Percentiles rank a stretch among this genome's conserved stretches.
phyloP scores from a whole-genome alignment of 2,888 invertebrate genomes.

The Noctua comes region DNA sequence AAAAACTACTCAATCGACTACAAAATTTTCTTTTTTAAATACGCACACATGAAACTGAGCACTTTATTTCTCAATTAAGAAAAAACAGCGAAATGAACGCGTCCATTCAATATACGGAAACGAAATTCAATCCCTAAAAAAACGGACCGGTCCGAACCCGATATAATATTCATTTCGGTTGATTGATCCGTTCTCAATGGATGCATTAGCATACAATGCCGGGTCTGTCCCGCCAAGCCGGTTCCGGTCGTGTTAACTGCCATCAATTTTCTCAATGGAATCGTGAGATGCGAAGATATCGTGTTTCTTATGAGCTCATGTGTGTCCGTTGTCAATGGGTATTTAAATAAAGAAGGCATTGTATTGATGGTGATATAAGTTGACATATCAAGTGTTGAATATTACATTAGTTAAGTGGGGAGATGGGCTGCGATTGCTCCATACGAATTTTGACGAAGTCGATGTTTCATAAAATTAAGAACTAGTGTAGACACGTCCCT shows the following conservation, averaged over 20 bases:
- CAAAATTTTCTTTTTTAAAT: slow-evolving; percentile 17
- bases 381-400: slow-evolving; percentile 30
- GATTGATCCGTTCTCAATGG: slow-evolving; percentile 68
- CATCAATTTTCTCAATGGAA: slow-evolving; percentile 62
- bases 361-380: slow-evolving; percentile 33
- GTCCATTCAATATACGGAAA: slow-evolving; percentile 38
- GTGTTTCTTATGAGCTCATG: slow-evolving; percentile 30
- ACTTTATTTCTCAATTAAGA: slow-evolving; percentile 17
- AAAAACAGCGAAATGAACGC: slow-evolving; percentile 7
- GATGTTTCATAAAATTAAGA: too few species aligned
- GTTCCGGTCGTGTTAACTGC: slow-evolving; percentile 58
- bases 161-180: slow-evolving; percentile 64
- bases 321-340: slow-evolving; percentile 27
- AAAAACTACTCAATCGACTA: neutral
- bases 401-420: too few species aligned
- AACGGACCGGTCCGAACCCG: slow-evolving; percentile 37
- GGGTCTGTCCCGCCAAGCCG: slow-evolving; percentile 50
- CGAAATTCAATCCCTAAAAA: slow-evolving; percentile 47
- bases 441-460: too few species aligned
- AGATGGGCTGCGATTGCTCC: too few species aligned
- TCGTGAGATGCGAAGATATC: slow-evolving; percentile 58
- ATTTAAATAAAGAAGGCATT: slow-evolving; percentile 39
- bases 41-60: neutral
- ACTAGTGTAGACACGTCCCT: too few species aligned
- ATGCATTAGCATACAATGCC: slow-evolving; percentile 70